Conservation (phyloP, 2,113 vertebrate species). For the Plotosus lineatus region DNA sequence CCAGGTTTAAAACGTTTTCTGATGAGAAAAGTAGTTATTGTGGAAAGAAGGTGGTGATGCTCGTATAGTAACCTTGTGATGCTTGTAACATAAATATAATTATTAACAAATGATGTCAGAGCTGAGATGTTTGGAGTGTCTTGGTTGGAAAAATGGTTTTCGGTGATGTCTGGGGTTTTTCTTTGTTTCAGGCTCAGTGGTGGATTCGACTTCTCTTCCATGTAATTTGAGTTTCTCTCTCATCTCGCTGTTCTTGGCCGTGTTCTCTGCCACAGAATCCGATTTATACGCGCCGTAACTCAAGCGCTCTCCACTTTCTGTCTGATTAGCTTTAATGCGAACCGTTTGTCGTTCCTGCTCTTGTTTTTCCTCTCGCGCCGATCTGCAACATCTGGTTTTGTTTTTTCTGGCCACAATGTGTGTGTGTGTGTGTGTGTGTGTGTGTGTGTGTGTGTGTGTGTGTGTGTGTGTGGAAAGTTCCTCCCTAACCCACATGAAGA, state of each 20-base stretch:
- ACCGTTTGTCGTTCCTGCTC: constrained; percentile 63
- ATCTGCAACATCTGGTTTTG: constrained; percentile 75
- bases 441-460: constrained; percentile 12
- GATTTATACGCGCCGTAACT: constrained; percentile 75
- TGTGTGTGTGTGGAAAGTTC: constrained; percentile 34
- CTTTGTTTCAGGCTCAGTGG: not conserved
- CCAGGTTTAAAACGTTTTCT: not conserved
- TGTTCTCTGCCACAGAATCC: constrained; percentile 56
- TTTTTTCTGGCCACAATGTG: constrained; percentile 59
- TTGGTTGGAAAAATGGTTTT: not conserved
- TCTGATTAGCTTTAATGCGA: constrained; percentile 75
- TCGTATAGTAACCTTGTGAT: not conserved
- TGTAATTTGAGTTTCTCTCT: constrained; percentile 71
- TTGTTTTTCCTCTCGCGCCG: constrained; percentile 67
- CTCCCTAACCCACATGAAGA: constrained; percentile 28
- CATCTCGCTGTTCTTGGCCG: constrained; percentile 69
- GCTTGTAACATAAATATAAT: not conserved
- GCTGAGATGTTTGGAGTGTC: not conserved
- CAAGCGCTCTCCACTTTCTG: constrained; percentile 71
- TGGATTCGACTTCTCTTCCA: constrained; percentile 57
- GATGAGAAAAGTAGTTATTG: not conserved
- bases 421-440: constrained; percentile 35
- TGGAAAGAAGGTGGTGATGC: not conserved
- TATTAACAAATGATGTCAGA: not conserved
- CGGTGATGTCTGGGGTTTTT: not conserved